Percentiles rank a stretch among this genome's conserved stretches.
phyloP scores from a whole-genome alignment of 2,888 invertebrate genomes.

The Athetis lepigone region DNA sequence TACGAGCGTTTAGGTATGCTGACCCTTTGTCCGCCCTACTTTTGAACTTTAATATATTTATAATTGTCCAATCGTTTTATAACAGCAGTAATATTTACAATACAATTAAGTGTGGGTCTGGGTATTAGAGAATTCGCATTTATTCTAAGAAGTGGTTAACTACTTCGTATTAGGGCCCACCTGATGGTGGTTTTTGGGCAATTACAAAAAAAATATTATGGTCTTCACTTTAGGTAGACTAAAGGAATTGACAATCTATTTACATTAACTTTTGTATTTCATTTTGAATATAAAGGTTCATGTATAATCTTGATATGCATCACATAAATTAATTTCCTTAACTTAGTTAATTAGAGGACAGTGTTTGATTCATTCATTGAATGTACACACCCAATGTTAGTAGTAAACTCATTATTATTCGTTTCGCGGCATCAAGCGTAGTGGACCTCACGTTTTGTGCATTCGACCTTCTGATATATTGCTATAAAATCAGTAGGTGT shows the following conservation, averaged over 20 bases:
- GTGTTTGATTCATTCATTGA: constrained; percentile 18
- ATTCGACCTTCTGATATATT: constrained; percentile 71
- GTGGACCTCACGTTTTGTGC: constrained; percentile 64
- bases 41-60: too few relatives aligned
- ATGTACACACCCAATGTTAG: constrained; percentile 54
- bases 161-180: too few relatives aligned
- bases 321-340: not conserved
- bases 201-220: too few relatives aligned
- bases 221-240: too few relatives aligned
- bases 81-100: too few relatives aligned
- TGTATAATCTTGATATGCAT: not conserved
- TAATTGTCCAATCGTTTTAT: too few relatives aligned
- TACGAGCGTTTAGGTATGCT: too few relatives aligned
- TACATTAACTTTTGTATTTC: not conserved
- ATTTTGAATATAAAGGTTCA: not conserved
- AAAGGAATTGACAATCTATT: not conserved
- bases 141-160: too few relatives aligned
- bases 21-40: too few relatives aligned
- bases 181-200: too few relatives aligned
- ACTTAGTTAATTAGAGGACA: constrained; percentile 3
- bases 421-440: constrained; percentile 18
- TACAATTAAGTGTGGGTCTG: too few relatives aligned
- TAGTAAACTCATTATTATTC: constrained; percentile 44
- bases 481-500: constrained; percentile 69
- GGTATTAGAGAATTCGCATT: too few relatives aligned